A percentile compares a stretch with the other conserved stretches of the same genome.
These are phyloP conservation scores for Campoplex nolae DNA, from an alignment of 2,888 invertebrate species.

Conservation along the genomic window DNA sequence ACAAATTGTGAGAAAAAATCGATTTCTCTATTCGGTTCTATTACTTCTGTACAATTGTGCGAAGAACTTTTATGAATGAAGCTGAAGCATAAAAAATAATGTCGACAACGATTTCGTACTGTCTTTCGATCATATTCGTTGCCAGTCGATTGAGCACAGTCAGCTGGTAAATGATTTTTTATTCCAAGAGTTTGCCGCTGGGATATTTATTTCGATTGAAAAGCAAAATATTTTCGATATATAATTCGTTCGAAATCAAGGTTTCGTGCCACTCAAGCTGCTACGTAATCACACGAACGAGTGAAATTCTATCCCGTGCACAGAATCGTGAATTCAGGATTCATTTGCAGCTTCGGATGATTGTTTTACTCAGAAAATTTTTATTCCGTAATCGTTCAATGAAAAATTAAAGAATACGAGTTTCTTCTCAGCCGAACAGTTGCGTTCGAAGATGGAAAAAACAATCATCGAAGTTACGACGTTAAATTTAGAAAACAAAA, in stretches of 20 bases:
- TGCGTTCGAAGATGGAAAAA: neutral
- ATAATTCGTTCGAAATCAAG: neutral
- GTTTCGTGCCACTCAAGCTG: neutral
- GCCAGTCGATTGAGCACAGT: no score
- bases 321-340: neutral
- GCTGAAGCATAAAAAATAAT: neutral
- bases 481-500: neutral
- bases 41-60: neutral
- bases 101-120: neutral
- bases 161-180: no score
- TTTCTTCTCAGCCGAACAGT: neutral
- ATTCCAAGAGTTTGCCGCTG: neutral
- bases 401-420: neutral
- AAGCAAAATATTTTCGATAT: neutral
- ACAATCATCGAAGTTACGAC: neutral
- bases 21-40: neutral
- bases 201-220: neutral
- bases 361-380: neutral
- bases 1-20: neutral
- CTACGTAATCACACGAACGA: neutral
- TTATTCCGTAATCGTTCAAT: neutral
- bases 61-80: neutral
- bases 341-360: neutral
- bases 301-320: neutral
- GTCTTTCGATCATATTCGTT: no score